Evolutionary conservation across 2,113 vertebrate genomes (phyloP), one percentile per base, ranked within the genome.

Genomic region (Daboia siamensis): DNA sequence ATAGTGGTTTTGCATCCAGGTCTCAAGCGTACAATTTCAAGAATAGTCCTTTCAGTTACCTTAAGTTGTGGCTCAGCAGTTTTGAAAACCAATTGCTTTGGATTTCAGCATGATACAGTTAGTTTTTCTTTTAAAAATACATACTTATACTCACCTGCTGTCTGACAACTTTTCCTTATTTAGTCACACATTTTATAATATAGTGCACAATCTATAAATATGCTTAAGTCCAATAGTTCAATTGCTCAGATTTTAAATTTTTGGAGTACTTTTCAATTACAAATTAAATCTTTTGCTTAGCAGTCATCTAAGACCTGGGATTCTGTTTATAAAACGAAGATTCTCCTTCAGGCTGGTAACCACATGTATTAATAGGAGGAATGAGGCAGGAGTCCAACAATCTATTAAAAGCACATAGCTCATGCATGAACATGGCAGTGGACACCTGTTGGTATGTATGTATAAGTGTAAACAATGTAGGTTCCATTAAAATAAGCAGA

Each of bases 51-150:
- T 80, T 80, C 26, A 56, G 20, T 88, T 88, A 33, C 59, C 86
- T 88, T 21, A 92, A 54, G 29, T 24, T 15, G 55, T 57, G 17
- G 91, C 48, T 69, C 80, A 86, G 69, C 51, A 93, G 39, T 84
- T 93, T 80, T 86, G 48, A 74, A 85, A 91, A 87, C 51, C 59
- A 90, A 33, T 55, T 52, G 24, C 52, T 91, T 20, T 80, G 90
- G 3, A 2, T 48, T 29, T 52, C 29, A 74, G 87, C 80, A 59
- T 23, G 0, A 80, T 29, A 21, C 39, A 91, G 87, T 5, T 10
- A 10, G 8, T 26, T 39, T 26, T 92, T 64, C 29, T 59, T 33
- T 80, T 88, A 90, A 90, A 64, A 1, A 0, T n/a, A 46, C 23
- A 26, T 89, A 23, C n/a, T 94, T 90, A 54, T 54, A 87, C 0